Base-by-base conservation (phyloP, 2,888 invertebrate genomes). In the Atethmia centrago region DNA sequence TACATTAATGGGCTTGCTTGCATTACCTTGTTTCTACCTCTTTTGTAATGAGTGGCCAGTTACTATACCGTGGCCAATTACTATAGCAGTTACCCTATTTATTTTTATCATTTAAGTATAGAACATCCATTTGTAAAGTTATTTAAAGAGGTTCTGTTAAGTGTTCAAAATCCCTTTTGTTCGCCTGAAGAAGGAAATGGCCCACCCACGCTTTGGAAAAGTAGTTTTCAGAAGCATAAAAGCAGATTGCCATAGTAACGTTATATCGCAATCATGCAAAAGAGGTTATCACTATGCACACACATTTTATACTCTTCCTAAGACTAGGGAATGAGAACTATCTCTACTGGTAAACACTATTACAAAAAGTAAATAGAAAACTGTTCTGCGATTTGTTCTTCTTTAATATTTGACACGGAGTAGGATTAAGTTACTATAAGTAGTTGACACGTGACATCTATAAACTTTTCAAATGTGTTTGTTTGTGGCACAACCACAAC, bases 81-180 rank as follows among this genome's bases (percentile, higher is more conserved):
- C n/a, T n/a, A n/a, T n/a, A n/a, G n/a, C n/a, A n/a, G n/a, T n/a
- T n/a, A n/a, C n/a, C n/a, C n/a, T 49, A 36, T 36, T 36, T 36
- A 36, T 49, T 40, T 58, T 28, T 45, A 51, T 40, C 28, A n/a
- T 21, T 55, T 28, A 62, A 3, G 19, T 21, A 70, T 62, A 79
- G 36, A 68, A 73, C 55, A 59, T 62, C 63, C 62, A 77, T 83
- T 79, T 83, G 66, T 67, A 73, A 70, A 84, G 66, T 73, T 80
- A 74, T 79, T 79, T 71, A 62, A 61, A 64, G 59, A 75, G 76
- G 73, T 55, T 71, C 56, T 58, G 69, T 76, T 78, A 85, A 74
- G 83, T 70, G 74, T 59, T 59, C 58, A 58, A 78, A 85, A 85
- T 82, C 53, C 56, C 79, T 68, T 77, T 84, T 77, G 77, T 85